These are phyloP conservation scores for Nymphalis polychloros DNA, from an alignment of 2,888 invertebrate species.

Conservation along the genomic window DNA sequence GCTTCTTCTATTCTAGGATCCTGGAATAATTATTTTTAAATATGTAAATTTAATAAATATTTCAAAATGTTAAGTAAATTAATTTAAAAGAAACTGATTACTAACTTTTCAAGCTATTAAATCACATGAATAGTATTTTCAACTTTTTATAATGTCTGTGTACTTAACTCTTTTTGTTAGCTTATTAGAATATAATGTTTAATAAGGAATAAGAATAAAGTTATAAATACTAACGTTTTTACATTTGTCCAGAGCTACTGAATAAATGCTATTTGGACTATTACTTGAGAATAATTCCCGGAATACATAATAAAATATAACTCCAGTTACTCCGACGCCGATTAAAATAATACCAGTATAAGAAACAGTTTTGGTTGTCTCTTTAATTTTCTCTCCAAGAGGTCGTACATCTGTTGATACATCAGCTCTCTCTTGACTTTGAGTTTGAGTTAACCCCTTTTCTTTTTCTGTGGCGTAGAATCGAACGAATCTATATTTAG, in stretches of 20 bases:
- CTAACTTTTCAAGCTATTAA: too few relatives aligned
- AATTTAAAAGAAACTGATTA: too few relatives aligned
- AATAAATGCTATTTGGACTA: conserved; percentile 93
- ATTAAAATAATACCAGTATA: conserved; percentile 91
- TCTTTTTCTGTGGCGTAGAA: conserved; percentile 59
- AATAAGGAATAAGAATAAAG: neutral
- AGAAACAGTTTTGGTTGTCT: conserved; percentile 93
- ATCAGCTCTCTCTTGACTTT: conserved; percentile 64
- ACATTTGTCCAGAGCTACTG: conserved; percentile 88
- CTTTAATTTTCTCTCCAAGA: conserved; percentile 90
- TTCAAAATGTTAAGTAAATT: too few relatives aligned
- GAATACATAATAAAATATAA: conserved; percentile 92
- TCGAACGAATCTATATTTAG: conserved; percentile 50
- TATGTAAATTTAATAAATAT: too few relatives aligned
- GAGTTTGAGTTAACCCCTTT: conserved; percentile 64
- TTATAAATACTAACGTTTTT: conserved; percentile 75
- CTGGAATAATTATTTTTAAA: conserved; percentile 44
- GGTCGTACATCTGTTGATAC: conserved; percentile 84
- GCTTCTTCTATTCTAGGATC: conserved; percentile 89
- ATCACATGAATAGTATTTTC: too few relatives aligned
- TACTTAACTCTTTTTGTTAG: conserved; percentile 20
- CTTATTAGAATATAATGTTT: neutral
- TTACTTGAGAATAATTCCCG: conserved; percentile 93
- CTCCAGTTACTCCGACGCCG: conserved; percentile 90
- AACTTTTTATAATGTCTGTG: neutral